Evolutionary conservation across 2,113 vertebrate species (phyloP), one percentile per base, ranked within the genome.

Genomic region (Tricholaema leucomelas): DNA sequence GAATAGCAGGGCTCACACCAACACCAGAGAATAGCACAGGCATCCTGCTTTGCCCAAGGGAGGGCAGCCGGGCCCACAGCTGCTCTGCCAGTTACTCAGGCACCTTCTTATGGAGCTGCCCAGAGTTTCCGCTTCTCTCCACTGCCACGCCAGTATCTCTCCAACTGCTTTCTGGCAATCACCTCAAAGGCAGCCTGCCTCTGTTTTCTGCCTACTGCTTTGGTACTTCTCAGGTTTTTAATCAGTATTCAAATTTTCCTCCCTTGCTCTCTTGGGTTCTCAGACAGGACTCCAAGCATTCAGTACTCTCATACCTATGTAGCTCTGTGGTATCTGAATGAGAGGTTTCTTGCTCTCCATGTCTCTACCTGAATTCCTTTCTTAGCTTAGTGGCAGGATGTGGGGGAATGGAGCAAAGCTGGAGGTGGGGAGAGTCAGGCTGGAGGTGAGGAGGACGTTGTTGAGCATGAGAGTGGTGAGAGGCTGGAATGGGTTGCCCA

Each of bases 1-100:
- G 33, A 85, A 63, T 2, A 66, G 15, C 19, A 38, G 28, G 10
- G 55, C 72, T 80, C 0, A 0, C 20, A 20, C 9, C 8, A n/a
- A 36, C 4, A 36, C 14, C 10, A 73, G 78, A 73, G 80, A 82
- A 85, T 3, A 8, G 19, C 14, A 63, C 8, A 70, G 55, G 7
- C 28, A 50, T 16, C 6, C 40, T 3, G 1, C 9, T 76, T 7
- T 40, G 10, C 11, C 31, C 2, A 1, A 28, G 9, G 21, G 21
- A 44, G 2, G 8, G 19, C 4, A 1, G 23, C 5, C 73, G 14
- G 9, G 23, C 20, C 46, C 25, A 50, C 7, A 81, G n/a, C 4
- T 65, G 5, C 5, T 61, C 25, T 77, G 70, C 15, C 17, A 40
- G 9, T 18, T 73, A 38, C 14, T 48, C 31, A 33, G 46, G 5